Evolutionary conservation across 2,888 invertebrate genomes (phyloP), one percentile per base, ranked within the genome.

Genomic region (Pedicia rivosa): DNA sequence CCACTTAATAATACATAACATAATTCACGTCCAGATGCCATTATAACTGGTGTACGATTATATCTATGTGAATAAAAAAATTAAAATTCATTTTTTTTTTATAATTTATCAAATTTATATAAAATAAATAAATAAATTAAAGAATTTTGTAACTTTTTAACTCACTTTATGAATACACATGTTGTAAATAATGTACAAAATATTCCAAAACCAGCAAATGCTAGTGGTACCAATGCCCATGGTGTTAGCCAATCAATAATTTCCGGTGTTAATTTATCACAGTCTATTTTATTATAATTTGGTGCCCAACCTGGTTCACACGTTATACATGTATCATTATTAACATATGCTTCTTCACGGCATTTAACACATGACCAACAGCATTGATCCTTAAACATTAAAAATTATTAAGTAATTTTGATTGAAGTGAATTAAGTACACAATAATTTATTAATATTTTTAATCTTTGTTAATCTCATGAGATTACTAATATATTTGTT

Each of bases 21-120:
- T 7, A 83, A 61, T 50, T 82, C 82, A 9, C 81, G 63, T 1
- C 81, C 81, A 0, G 78, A 78, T 2, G 82, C 82, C 69, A 79
- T 79, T 42, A 81, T 78, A 24, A 81, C 67, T 0, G 79, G 79
- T 1, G 79, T 80, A 33, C 62, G 61, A 45, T 64, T 64, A 46
- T 52, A 62, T 40, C 60, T 60, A 28, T 22, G 15, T 14, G 22
- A 15, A 19, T 20, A 14, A 34, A 16, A 22, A 24, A 27, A 34
- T 32, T 24, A 19, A 24, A 26, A 35, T 10, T 33, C 6, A 10
- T 32, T n/a, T 5, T 19, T 12, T 14, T 32, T 19, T 35, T 39
- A 30, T 14, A 30, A 19, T 22, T 14, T 15, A 24, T 22, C 35
- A 12, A 35, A 26, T 6, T 25, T 17, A n/a, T 12, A 37, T 13